Conservation (phyloP, 37 sponge, comb jelly and placozoan genomes). For the Geodia barretti region DNA sequence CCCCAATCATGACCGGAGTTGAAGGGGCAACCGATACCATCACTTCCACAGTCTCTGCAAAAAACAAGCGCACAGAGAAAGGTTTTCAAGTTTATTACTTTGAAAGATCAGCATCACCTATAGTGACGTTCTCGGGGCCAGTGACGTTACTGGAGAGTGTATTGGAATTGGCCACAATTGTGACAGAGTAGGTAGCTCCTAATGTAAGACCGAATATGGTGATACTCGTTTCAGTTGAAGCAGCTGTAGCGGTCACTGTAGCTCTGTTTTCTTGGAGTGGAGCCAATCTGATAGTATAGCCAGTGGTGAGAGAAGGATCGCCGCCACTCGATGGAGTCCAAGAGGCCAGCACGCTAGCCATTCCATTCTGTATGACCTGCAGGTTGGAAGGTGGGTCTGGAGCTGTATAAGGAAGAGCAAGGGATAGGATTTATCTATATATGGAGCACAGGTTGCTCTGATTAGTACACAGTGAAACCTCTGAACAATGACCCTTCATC, state of each 20-base stretch:
- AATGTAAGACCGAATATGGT: neutral
- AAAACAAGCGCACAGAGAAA: neutral
- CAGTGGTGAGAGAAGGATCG: neutral
- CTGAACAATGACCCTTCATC: too few relatives aligned
- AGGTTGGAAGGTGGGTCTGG: neutral
- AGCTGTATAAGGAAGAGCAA: too few relatives aligned
- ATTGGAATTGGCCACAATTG: neutral
- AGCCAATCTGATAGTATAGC: neutral
- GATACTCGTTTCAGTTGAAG: neutral
- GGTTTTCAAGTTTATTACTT: too few relatives aligned
- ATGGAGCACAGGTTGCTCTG: neutral
- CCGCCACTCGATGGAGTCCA: neutral
- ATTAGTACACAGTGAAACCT: neutral
- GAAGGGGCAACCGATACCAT: neutral
- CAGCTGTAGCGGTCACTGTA: neutral
- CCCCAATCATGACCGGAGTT: neutral
- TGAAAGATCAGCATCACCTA: too few relatives aligned
- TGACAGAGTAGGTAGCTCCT: neutral
- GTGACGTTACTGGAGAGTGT: neutral
- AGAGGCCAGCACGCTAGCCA: neutral
- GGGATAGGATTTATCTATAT: too few relatives aligned
- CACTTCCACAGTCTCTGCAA: neutral
- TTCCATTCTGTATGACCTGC: neutral
- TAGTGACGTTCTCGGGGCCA: neutral
- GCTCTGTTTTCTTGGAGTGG: neutral